These are phyloP conservation scores for Pandemis heparana DNA, from an alignment of 2,888 invertebrate genomes.

Conservation along the genomic window DNA sequence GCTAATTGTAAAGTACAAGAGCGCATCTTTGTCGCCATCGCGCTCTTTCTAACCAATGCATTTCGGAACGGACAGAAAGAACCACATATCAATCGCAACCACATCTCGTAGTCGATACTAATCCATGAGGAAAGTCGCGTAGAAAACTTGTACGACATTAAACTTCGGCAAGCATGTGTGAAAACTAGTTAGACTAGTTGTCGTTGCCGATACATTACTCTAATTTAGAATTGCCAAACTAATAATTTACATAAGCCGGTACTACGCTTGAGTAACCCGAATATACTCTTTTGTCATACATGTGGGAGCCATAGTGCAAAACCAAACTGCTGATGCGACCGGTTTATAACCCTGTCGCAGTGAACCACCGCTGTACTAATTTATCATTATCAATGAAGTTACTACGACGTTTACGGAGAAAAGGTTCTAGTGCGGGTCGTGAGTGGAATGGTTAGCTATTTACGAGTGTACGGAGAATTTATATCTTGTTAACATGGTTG, in stretches of 20 bases:
- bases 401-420: background rate
- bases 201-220: conserved; percentile 51
- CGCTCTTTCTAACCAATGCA: no score
- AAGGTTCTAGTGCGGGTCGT: background rate
- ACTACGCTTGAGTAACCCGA: conserved; percentile 47
- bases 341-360: background rate
- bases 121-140: background rate
- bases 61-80: background rate
- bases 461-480: background rate
- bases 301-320: background rate
- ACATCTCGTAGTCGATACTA: background rate
- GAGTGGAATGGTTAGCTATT: background rate
- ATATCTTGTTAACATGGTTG: background rate
- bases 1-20: no score
- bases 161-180: conserved; percentile 9
- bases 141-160: conserved; percentile 7
- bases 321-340: background rate
- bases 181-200: conserved; percentile 52
- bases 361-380: background rate
- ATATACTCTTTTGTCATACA: conserved; percentile 23
- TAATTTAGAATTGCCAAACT: conserved; percentile 56
- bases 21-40: no score
- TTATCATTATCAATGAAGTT: background rate
- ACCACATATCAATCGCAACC: background rate
- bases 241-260: conserved; percentile 53